phyloP scores from a whole-genome alignment of 1,140 invertebrate genomes.

The Harpegnathos saltator region DNA sequence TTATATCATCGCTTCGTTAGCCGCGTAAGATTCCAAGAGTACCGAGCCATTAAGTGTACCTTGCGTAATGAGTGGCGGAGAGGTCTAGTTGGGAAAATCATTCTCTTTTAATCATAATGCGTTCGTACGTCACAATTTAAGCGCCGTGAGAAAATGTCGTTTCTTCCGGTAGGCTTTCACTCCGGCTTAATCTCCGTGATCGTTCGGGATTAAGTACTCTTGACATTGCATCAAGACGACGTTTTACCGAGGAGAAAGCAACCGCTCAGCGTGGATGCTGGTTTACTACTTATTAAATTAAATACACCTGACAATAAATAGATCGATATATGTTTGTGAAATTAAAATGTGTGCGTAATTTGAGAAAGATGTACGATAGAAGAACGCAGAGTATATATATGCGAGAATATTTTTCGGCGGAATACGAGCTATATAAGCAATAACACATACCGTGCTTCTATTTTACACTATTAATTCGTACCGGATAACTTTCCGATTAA shows the following conservation, averaged over 20 bases:
- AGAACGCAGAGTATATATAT: background rate
- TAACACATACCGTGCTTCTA: background rate
- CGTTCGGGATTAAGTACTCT: conserved; percentile 69
- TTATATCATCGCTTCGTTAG: conserved; percentile 28
- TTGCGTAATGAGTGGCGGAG: conserved; percentile 14
- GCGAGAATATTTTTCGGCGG: background rate
- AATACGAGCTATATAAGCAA: background rate
- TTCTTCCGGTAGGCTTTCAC: conserved; percentile 76
- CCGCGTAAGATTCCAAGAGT: conserved; percentile 14
- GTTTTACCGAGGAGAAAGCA: conserved; percentile 64
- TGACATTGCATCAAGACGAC: conserved; percentile 74
- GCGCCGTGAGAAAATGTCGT: conserved; percentile 70
- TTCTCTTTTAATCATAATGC: conserved; percentile 40
- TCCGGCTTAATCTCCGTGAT: conserved; percentile 71
- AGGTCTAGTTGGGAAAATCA: conserved; percentile 1
- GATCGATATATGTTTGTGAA: background rate
- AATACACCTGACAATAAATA: conserved; percentile 54
- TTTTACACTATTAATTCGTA: background rate
- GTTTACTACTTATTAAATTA: conserved; percentile 56
- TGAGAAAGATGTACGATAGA: background rate
- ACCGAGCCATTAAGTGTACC: conserved; percentile 3
- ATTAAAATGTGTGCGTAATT: conserved; percentile 9
- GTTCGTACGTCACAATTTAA: conserved; percentile 46
- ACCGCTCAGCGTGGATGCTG: conserved; percentile 50
- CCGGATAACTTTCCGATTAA: background rate